Evolutionary conservation across 2,888 invertebrate species (phyloP).

Genomic region (Aricia artaxerxes): DNA sequence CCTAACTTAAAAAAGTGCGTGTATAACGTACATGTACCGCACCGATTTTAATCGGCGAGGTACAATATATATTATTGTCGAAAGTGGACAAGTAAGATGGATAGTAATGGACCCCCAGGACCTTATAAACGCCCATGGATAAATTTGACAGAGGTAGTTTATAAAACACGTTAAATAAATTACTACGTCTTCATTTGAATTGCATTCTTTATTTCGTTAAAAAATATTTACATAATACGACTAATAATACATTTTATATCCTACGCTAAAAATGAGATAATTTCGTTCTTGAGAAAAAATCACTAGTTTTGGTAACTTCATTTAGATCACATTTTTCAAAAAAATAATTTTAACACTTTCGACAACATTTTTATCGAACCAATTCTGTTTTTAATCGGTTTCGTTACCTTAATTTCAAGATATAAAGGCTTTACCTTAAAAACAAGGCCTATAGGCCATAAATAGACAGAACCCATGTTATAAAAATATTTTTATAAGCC

Average conservation of each 20-base stretch:
- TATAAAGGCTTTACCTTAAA: too few relatives aligned
- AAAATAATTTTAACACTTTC: not conserved
- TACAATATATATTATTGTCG: too few relatives aligned
- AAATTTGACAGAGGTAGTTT: not conserved
- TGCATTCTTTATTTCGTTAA: slow-evolving; percentile 33
- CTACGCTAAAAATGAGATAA: slow-evolving; percentile 37
- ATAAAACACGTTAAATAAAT: not conserved
- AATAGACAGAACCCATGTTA: too few relatives aligned
- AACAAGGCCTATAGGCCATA: too few relatives aligned
- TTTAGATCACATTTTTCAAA: slow-evolving; percentile 26
- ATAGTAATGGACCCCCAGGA: too few relatives aligned
- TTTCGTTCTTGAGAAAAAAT: slow-evolving; percentile 44
- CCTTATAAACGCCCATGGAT: not conserved
- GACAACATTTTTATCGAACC: not conserved
- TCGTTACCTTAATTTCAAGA: too few relatives aligned
- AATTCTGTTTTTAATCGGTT: not conserved
- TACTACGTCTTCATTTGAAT: not conserved
- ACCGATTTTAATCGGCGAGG: too few relatives aligned
- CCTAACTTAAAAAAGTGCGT: too few relatives aligned
- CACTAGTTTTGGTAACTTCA: slow-evolving; percentile 67
- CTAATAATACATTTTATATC: slow-evolving; percentile 35
- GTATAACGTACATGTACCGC: too few relatives aligned
- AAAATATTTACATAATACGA: slow-evolving; percentile 33
- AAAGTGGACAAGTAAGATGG: too few relatives aligned
- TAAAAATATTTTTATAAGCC: too few relatives aligned